Percentiles rank a stretch among this genome's conserved stretches.
These are phyloP conservation scores for Discoglossus pictus DNA, from an alignment of 2,797 vertebrate species.

Conservation along the genomic window DNA sequence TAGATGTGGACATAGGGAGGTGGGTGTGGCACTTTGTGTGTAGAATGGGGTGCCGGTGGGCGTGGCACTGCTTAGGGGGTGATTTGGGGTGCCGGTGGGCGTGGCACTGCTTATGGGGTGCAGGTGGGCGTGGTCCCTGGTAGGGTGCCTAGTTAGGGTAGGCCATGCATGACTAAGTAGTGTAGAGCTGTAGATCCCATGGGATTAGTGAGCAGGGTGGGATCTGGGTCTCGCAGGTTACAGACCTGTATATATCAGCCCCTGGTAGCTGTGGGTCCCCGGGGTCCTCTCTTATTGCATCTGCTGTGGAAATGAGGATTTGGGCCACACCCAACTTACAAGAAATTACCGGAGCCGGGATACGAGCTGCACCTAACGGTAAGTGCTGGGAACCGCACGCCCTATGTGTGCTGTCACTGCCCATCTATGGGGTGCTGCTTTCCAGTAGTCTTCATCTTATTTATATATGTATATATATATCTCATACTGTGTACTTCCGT, in stretches of 20 bases:
- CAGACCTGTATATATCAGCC: no score
- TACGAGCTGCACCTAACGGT: conserved; percentile 29
- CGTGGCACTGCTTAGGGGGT: neutral
- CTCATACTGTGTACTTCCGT: no score
- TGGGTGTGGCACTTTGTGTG: conserved; percentile 20
- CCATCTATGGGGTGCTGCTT: no score
- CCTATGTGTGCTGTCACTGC: neutral
- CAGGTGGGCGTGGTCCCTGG: neutral
- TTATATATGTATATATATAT: no score
- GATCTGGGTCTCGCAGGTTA: no score
- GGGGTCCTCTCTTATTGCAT: no score
- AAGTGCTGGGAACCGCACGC: neutral
- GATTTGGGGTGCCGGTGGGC: neutral
- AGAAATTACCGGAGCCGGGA: neutral
- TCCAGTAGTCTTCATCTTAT: no score
- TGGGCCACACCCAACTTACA: conserved; percentile 8
- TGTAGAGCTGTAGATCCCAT: no score
- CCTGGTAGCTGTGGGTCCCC: no score
- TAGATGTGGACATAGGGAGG: conserved; percentile 23
- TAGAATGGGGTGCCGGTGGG: neutral
- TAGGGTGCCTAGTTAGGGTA: neutral
- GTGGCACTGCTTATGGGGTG: neutral
- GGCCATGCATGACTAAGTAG: neutral
- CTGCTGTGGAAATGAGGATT: neutral
- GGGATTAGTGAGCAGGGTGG: no score